These are phyloP conservation scores for Syncerus caffer DNA, from an alignment of 2,797 vertebrate species.

Conservation along the genomic window DNA sequence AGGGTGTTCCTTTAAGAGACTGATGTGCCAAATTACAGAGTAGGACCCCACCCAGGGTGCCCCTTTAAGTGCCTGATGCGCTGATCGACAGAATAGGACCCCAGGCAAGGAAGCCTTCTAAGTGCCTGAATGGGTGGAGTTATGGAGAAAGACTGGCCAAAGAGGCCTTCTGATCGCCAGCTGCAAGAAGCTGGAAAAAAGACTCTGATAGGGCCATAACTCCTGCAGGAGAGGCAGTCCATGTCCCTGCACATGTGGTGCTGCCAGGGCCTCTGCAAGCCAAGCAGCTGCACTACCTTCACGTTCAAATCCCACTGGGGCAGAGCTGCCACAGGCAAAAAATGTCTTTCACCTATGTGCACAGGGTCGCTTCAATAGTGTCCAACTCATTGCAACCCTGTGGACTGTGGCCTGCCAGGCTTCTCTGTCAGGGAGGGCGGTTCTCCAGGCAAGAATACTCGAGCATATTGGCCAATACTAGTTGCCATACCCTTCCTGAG, in stretches of 20 bases:
- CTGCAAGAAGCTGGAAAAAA: background rate
- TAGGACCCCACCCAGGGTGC: background rate
- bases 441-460: background rate
- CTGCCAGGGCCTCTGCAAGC: background rate
- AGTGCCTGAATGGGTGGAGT: background rate
- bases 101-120: too few species aligned
- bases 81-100: too few species aligned
- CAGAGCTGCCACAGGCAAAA: background rate
- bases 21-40: background rate
- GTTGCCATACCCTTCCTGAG: background rate
- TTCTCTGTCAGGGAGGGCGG: background rate
- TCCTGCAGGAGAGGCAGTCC: background rate
- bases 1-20: background rate
- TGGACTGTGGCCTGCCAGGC: background rate
- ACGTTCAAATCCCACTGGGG: background rate
- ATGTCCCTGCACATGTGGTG: fast-evolving
- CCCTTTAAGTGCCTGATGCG: background rate
- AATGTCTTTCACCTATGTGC: background rate
- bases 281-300: background rate
- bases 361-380: fast-evolving
- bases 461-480: background rate
- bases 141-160: background rate
- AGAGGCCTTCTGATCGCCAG: background rate
- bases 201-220: background rate
- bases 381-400: fast-evolving